Base-by-base conservation (phyloP, 2,797 vertebrate genomes). In the Nothura maculosa region DNA sequence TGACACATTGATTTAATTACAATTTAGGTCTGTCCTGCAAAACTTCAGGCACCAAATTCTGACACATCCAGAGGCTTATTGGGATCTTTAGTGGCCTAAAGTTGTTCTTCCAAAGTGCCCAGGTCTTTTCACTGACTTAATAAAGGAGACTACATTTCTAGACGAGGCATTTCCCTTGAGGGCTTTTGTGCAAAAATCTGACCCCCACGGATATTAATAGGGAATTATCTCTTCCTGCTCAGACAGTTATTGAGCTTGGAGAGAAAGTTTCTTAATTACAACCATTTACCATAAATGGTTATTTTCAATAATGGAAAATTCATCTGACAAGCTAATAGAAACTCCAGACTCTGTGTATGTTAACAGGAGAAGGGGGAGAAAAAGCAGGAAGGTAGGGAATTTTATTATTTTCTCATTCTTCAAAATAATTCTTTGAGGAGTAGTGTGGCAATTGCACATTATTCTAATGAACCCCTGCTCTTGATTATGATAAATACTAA, bases 401-500 rank as follows among this genome's bases (percentile, higher is more conserved):
- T 6, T 34, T 27, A 82, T 79, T 87, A 83, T 57, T 60, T 80
- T 72, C 83, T 89, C 42, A 55, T 89, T 75, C 68, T 81, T 92
- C 78, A 87, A 13, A 92, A 75, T 85, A 92, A 87, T 87, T 24
- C 69, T 93, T 79, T 9, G 83, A 91, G 81, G 67, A 91, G 91
- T 76, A 83, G 78, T 86, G 64, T 86, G 70, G 42, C 48, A 92
- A 92, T 85, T 90, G 32, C 38, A 91, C 58, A 74, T 80, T 90
- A 69, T 92, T 90, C 72, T 95, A 94, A 94, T 85, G 72, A 94
- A 54, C 30, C 48, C 60, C 67, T 69, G 22, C 52, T 88, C 78
- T 58, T 95, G 89, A 89, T 92, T 82, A 92, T 93, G 79, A 91
- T 78, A 95, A 95, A 94, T 91, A 93, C 42, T 58, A 87, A 92